Base-by-base conservation (phyloP, 1,140 invertebrate species). In the Heliconius hermathena region DNA sequence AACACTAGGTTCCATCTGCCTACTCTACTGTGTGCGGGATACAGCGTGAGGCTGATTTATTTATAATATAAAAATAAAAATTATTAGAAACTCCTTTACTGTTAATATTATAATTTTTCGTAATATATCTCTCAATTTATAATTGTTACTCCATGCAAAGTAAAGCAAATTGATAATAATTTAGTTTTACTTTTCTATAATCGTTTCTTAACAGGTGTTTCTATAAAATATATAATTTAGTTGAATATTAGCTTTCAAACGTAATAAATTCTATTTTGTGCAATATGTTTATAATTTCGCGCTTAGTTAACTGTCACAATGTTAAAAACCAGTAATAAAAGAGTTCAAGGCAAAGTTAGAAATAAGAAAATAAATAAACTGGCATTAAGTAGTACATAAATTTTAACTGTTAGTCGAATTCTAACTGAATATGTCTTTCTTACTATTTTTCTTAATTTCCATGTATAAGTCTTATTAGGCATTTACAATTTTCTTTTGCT, bases 261-360 rank as follows among this genome's bases (percentile, higher is more conserved):
- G 20, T 11, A 57, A 57, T 57, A 57, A 57, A 26, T 26, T 29
- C 54, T 0, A 11, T 60, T 60, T 29, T 66, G 60, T 26, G 60
- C 13, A 66, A 18, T 29, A 66, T 66, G 60, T 66, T 66, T 26
- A 66, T 29, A 26, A 29, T 26, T 29, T 66, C 13, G 0, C 57
- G 22, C 22, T 66, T 66, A 66, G 22, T 66, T 66, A 29, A 66
- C 26, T 66, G 60, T 66, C 60, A 66, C 60, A 66, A 66, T 66
- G 60, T 26, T 66, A 66, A 66, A 66, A 66, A 66, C 60, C 22
- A 1, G 60, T 66, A 29, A 66, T 66, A 29, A 66, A 66, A 29
- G 22, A 66, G 60, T 66, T 66, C 60, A 66, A 66, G 60, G 60
- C 60, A 29, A 66, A 66, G 3, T 66, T 66, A 66, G 8, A 26